These are phyloP conservation scores for Panagrolaimus sp. DNA, from an alignment of 1,140 invertebrate genomes.

Conservation along the genomic window DNA sequence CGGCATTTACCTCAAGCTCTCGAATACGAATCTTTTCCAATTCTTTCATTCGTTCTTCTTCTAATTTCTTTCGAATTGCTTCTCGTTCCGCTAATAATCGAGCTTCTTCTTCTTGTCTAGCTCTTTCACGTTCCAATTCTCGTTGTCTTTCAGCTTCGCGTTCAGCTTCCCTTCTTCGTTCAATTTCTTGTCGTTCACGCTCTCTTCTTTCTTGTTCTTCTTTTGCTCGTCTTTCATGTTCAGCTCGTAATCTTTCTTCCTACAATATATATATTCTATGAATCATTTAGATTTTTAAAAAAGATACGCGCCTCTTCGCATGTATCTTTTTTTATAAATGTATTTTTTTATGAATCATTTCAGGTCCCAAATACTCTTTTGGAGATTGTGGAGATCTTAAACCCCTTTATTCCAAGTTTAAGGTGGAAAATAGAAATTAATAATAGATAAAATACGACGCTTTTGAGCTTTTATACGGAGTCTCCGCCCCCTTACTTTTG, in stretches of 20 bases:
- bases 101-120: constrained; percentile 68
- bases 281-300: neutral
- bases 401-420: too few relatives aligned
- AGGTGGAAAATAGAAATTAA: too few relatives aligned
- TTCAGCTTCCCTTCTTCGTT: constrained; percentile 67
- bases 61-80: constrained; percentile 75
- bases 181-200: constrained; percentile 78
- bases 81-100: constrained; percentile 67
- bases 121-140: constrained; percentile 73
- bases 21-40: constrained; percentile 71
- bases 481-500: too few relatives aligned
- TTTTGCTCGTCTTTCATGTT: constrained; percentile 66
- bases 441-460: too few relatives aligned
- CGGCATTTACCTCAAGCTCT: constrained; percentile 45
- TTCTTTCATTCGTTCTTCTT: constrained; percentile 85
- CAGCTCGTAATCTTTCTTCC: constrained; percentile 61
- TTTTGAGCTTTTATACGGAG: too few relatives aligned
- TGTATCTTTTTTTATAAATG: too few relatives aligned
- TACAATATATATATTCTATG: constrained; percentile 34
- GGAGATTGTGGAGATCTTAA: too few relatives aligned
- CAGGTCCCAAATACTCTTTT: too few relatives aligned
- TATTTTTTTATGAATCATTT: too few relatives aligned
- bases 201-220: constrained; percentile 85
- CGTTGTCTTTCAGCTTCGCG: constrained; percentile 72
- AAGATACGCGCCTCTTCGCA: too few relatives aligned